These are phyloP conservation scores for Automeris io DNA, from an alignment of 2,888 invertebrate genomes.

Conservation along the genomic window DNA sequence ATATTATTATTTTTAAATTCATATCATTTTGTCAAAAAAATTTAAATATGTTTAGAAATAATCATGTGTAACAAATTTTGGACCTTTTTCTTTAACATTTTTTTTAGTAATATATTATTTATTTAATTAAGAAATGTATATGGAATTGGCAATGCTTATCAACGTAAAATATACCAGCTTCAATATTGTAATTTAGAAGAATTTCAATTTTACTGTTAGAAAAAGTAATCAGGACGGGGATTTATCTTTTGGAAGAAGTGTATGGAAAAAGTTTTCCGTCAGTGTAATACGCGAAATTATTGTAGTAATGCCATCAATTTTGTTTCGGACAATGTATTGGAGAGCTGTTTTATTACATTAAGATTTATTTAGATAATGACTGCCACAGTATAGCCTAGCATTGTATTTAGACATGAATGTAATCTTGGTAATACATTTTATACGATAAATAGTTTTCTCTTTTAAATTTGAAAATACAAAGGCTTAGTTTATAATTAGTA, in stretches of 20 bases:
- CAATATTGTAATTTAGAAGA: conserved; percentile 21
- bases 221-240: conserved; percentile 38
- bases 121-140: background rate
- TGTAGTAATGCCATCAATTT: conserved; percentile 14
- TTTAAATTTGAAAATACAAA: too few species aligned
- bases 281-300: conserved; percentile 23
- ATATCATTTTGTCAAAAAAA: too few species aligned
- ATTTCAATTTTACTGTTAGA: conserved; percentile 25
- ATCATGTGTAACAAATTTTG: too few species aligned
- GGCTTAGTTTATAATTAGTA: too few species aligned
- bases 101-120: background rate
- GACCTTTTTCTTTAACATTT: too few species aligned
- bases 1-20: too few species aligned
- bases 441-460: too few species aligned
- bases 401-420: too few species aligned
- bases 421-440: too few species aligned
- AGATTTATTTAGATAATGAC: too few species aligned
- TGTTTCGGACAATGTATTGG: conserved; percentile 8
- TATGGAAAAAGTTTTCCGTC: conserved; percentile 45
- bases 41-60: too few species aligned
- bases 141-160: background rate
- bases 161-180: conserved; percentile 4
- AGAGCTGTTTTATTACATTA: background rate
- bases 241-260: conserved; percentile 56
- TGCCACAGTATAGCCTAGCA: too few species aligned